Base-by-base conservation (phyloP, 1,140 invertebrate species). In the Micrasema minimum region DNA sequence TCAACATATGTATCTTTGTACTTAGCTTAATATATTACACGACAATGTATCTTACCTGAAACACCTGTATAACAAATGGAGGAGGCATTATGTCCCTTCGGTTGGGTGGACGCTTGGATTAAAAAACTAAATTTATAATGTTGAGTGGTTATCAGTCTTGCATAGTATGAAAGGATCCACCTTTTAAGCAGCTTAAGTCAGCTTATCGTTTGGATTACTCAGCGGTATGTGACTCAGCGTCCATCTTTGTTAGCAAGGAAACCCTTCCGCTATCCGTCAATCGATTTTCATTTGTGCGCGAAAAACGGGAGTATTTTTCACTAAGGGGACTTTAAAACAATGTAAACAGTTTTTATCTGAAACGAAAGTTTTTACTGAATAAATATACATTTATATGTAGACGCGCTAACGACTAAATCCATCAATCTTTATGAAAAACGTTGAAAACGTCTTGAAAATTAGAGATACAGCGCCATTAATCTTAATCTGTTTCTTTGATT, bases 231-330 rank as follows among this genome's bases (percentile, higher is more conserved):
- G 35, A 10, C 14, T 53, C 50, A 14, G 20, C 53, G 23, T 57
- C 18, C 0, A 20, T 12, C 46, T 41, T 41, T 59, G 37, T 59
- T 22, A 22, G 31, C 18, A 18, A 41, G 37, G 37, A 38, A 59
- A 59, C 55, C 61, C 26, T 51, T 38, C 14, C 43, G 31, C 16
- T 53, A 51, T 50, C 64, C 64, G 35, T 51, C 45, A 53, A 66
- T 66, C 64, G 64, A 66, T 66, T 51, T 51, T 66, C 48, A 53
- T 66, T 51, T 66, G 64, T 51, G 61, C 41, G 43, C 23, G 26
- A 64, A 64, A 16, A 48, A 35, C 20, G 10, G 16, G 43, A 45
- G 14, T 59, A 35, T 59, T 59, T 59, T 59, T 59, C 55, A 16
- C 35, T 20, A 20, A 41, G 37, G 37, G 55, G 37, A 16, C 37